Evolutionary conservation across 2,797 vertebrate genomes (phyloP).

Genomic region (Gorsachius magnificus): DNA sequence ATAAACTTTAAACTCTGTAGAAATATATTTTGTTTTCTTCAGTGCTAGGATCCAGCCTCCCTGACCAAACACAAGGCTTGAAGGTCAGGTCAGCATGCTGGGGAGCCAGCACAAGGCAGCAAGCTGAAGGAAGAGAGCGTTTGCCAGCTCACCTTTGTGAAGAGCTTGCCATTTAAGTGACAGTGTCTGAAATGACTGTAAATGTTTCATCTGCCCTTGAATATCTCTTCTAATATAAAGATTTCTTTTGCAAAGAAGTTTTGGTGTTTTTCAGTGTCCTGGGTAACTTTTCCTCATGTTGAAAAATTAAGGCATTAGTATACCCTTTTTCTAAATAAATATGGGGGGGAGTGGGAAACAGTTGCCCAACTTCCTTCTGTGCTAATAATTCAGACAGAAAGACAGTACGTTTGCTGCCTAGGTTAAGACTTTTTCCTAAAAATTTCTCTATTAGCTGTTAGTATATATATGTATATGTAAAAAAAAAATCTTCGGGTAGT

Average conservation of each 20-base stretch:
- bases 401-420: neutral
- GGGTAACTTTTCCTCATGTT: neutral
- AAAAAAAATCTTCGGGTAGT: neutral
- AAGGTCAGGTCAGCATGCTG: neutral
- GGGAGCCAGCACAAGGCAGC: neutral
- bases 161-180: neutral
- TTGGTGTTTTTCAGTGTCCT: neutral
- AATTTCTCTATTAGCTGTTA: neutral
- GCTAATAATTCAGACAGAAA: neutral
- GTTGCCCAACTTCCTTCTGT: neutral
- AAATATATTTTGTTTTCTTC: neutral
- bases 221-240: neutral
- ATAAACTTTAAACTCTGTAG: neutral
- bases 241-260: neutral
- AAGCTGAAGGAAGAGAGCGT: neutral
- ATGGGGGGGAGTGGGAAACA: too few species aligned
- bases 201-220: neutral
- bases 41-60: neutral
- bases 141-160: neutral
- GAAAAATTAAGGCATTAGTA: neutral
- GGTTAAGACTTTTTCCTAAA: neutral
- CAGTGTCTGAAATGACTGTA: neutral
- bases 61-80: neutral
- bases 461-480: neutral
- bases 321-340: neutral